A percentile compares a stretch with the other conserved stretches of the same genome.
phyloP scores from a whole-genome alignment of 2,113 vertebrate species.

The Diglossa brunneiventris region DNA sequence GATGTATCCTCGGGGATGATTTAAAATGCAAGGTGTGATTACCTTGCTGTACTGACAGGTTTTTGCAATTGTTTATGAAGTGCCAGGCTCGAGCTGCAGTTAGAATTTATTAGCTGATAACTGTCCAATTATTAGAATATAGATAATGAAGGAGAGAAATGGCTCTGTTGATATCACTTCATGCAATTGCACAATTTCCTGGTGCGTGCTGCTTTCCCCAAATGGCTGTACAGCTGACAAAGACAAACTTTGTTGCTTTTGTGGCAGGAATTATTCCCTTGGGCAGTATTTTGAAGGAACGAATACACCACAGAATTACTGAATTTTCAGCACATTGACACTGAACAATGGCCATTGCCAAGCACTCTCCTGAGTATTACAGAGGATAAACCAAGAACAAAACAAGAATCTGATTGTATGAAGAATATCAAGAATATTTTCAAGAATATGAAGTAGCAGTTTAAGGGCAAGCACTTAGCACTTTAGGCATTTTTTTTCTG shows the following conservation, averaged over 20 bases:
- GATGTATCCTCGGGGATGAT: background rate
- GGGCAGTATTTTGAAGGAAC: background rate
- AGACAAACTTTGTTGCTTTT: background rate
- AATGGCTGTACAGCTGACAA: background rate
- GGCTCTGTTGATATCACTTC: background rate
- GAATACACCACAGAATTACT: background rate
- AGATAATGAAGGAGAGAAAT: background rate
- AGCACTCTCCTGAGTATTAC: background rate
- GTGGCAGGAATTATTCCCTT: background rate
- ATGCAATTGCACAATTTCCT: background rate
- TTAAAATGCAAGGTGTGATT: background rate
- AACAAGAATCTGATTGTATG: background rate
- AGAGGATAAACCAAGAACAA: background rate
- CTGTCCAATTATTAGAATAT: background rate
- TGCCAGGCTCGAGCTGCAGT: background rate
- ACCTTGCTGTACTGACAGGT: background rate
- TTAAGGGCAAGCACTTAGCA: background rate
- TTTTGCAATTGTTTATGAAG: background rate
- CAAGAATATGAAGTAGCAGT: background rate
- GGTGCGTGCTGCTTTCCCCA: background rate
- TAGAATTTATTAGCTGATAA: background rate
- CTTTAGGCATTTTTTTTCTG: background rate
- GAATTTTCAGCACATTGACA: background rate
- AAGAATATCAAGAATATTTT: no score
- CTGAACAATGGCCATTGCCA: background rate